Evolutionary conservation across 2,113 vertebrate genomes (phyloP).

Genomic region (Gracilinanus agilis): DNA sequence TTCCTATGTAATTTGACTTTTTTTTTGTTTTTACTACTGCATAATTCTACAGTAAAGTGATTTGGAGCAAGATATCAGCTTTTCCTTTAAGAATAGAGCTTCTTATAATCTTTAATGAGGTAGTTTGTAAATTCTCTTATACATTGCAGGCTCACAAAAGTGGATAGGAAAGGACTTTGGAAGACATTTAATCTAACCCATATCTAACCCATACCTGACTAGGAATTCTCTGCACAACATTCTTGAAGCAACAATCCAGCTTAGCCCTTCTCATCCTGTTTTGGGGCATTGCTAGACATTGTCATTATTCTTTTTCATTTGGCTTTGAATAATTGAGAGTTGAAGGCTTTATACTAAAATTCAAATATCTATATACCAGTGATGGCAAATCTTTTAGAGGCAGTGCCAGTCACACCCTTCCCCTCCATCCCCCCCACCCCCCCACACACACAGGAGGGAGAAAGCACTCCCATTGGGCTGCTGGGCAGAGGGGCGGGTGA

Average conservation of each 20-base stretch:
- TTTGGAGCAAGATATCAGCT: background rate
- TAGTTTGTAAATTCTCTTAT: background rate
- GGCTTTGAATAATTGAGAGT: background rate
- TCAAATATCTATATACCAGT: background rate
- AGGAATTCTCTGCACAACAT: background rate
- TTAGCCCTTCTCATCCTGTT: background rate
- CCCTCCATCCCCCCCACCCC: too few species aligned
- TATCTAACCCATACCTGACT: background rate
- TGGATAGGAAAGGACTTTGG: background rate
- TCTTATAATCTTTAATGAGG: background rate
- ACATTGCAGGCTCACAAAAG: background rate
- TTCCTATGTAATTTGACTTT: background rate
- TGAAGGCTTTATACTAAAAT: conserved; percentile 21
- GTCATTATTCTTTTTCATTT: conserved; percentile 15
- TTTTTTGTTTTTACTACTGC: background rate
- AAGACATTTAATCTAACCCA: background rate
- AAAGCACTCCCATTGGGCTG: too few species aligned
- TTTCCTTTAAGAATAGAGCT: background rate
- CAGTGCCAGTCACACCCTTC: too few species aligned
- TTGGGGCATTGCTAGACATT: background rate
- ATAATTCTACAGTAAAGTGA: background rate
- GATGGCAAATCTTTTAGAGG: too few species aligned
- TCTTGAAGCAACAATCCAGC: background rate
- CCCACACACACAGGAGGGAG: too few species aligned
- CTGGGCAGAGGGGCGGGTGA: too few species aligned